Evolutionary conservation across 2,797 vertebrate genomes (phyloP).

Genomic region (Ptychadena robeensis): DNA sequence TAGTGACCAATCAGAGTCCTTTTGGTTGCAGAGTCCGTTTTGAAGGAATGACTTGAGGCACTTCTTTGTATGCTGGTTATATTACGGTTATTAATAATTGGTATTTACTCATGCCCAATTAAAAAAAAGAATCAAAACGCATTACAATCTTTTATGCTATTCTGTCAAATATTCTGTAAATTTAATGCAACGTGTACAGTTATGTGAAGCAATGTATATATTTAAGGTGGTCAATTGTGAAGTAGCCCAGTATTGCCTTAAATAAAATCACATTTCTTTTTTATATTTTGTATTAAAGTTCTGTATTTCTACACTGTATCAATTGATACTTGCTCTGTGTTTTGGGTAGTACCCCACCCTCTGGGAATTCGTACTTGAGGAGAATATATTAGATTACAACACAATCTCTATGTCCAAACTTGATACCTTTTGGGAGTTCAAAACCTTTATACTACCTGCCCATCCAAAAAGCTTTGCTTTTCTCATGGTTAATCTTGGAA

Average conservation of each 20-base stretch:
- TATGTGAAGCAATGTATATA: slow-evolving; percentile 80
- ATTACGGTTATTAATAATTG: background rate
- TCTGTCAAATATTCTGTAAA: slow-evolving; percentile 70
- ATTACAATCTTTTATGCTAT: slow-evolving; percentile 26
- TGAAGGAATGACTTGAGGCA: too few species aligned
- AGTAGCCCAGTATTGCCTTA: slow-evolving; percentile 87
- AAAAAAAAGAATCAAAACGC: background rate
- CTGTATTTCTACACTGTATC: too few species aligned
- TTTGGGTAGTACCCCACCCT: too few species aligned
- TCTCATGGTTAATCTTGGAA: too few species aligned
- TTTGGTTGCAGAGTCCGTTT: background rate
- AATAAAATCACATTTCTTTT: slow-evolving; percentile 83
- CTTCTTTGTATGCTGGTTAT: too few species aligned
- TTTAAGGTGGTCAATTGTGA: slow-evolving; percentile 84
- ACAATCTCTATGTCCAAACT: too few species aligned
- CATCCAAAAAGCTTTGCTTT: too few species aligned
- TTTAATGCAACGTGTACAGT: slow-evolving; percentile 79
- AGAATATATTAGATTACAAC: too few species aligned
- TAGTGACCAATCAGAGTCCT: background rate
- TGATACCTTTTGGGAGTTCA: too few species aligned
- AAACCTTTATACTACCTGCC: too few species aligned
- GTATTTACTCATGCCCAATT: slow-evolving; percentile 6
- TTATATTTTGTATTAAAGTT: slow-evolving; percentile 32
- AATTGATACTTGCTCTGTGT: too few species aligned
- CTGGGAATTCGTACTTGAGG: too few species aligned